Percentiles rank a stretch among this genome's conserved stretches.
Conservation (phyloP, 2,888 invertebrate species). For the Dendrolimus houi region DNA sequence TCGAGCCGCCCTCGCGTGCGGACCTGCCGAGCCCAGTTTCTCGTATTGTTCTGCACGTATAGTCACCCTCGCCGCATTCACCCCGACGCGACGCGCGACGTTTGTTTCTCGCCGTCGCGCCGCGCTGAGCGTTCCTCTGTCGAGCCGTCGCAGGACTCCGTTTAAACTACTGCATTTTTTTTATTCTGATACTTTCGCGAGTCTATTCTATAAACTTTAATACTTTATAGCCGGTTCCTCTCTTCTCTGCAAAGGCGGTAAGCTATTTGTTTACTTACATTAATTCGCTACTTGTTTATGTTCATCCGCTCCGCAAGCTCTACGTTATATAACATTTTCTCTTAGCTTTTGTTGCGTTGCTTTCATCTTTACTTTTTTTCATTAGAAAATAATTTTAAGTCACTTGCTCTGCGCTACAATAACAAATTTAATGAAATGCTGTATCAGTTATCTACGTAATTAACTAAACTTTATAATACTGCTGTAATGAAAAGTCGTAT, state of each 20-base stretch:
- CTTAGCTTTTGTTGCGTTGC: constrained; percentile 18
- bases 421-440: too few species aligned
- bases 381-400: constrained; percentile 2
- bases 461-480: not conserved
- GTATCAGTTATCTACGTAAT: not conserved
- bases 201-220: constrained; percentile 30
- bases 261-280: constrained; percentile 41
- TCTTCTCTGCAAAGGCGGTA: constrained; percentile 45
- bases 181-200: constrained; percentile 12
- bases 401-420: constrained; percentile 1
- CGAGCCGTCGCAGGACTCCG: constrained; percentile 15
- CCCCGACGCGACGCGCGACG: constrained; percentile 14
- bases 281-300: constrained; percentile 25
- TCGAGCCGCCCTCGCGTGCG: constrained; percentile 44
- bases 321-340: constrained; percentile 43
- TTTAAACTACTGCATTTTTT: constrained; percentile 18
- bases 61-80: not conserved
- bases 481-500: not conserved
- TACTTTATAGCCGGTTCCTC: constrained; percentile 21
- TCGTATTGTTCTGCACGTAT: not conserved
- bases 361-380: constrained; percentile 14
- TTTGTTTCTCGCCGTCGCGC: constrained; percentile 19
- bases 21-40: constrained; percentile 22
- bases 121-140: constrained; percentile 16
- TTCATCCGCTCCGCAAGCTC: constrained; percentile 22